These are phyloP conservation scores for Flabesymbios commensalis DNA, from an alignment of 2,888 invertebrate genomes.

Conservation along the genomic window DNA sequence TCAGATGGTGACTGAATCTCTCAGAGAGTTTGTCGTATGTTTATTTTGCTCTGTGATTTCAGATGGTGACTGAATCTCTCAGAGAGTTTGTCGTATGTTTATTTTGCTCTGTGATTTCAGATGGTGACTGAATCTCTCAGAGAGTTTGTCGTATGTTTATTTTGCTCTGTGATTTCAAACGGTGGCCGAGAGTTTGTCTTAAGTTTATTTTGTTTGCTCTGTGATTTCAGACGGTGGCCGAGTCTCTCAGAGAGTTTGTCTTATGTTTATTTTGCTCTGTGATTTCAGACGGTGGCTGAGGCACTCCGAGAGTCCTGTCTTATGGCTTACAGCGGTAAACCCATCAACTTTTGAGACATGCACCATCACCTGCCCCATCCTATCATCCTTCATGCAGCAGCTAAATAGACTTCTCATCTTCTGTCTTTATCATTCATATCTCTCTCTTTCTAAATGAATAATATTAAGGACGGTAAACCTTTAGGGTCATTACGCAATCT, in stretches of 20 bases:
- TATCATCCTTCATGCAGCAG: neutral
- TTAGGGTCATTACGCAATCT: too few species aligned
- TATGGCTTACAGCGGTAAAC: slow-evolving; percentile 92
- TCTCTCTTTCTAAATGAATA: too few species aligned
- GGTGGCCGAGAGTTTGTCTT: too few species aligned
- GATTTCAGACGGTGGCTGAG: slow-evolving; percentile 89
- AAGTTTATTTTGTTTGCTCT: neutral
- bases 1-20: too few species aligned
- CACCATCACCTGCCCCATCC: neutral
- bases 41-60: too few species aligned
- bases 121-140: neutral
- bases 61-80: too few species aligned
- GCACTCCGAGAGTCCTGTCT: slow-evolving; percentile 96
- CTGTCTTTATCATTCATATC: too few species aligned
- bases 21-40: too few species aligned
- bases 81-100: too few species aligned
- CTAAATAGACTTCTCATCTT: too few species aligned
- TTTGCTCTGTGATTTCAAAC: neutral
- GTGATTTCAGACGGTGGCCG: neutral
- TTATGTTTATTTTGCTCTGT: slow-evolving; percentile 22
- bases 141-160: neutral
- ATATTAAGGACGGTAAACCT: too few species aligned
- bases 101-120: too few species aligned
- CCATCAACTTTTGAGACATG: slow-evolving; percentile 82
- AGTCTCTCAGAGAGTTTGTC: neutral